phyloP scores from a whole-genome alignment of 2,113 vertebrate species.

The Pygoscelis antarcticus region DNA sequence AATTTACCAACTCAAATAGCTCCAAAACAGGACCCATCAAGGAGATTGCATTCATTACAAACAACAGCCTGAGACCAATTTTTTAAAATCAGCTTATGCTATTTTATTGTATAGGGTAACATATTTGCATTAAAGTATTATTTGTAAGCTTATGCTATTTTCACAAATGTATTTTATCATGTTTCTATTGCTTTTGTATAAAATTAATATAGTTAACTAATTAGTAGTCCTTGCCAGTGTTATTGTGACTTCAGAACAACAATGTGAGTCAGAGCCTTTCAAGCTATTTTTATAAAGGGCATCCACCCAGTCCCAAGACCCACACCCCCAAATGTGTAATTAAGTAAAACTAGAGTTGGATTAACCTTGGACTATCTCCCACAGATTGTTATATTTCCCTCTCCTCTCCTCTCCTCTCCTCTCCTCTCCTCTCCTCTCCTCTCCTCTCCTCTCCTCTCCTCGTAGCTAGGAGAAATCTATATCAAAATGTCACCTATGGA shows the following conservation, averaged over 20 bases:
- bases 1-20: neutral
- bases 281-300: neutral
- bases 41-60: neutral
- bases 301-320: neutral
- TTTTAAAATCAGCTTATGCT: neutral
- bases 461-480: neutral
- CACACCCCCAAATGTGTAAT: neutral
- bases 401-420: too few relatives aligned
- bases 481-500: neutral
- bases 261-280: conserved; percentile 18
- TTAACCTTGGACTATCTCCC: neutral
- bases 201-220: neutral
- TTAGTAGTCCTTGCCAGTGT: neutral
- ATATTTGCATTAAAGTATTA: neutral
- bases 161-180: neutral
- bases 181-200: neutral
- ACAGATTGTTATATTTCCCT: neutral
- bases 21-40: neutral
- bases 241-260: conserved; percentile 13
- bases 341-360: neutral
- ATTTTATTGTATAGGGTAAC: neutral
- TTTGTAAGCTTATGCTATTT: neutral
- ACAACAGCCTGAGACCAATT: accelerated
- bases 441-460: neutral
- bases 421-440: too few relatives aligned